Base-by-base conservation (phyloP, 2,888 invertebrate genomes). In the Chymomyza fuscimana region DNA sequence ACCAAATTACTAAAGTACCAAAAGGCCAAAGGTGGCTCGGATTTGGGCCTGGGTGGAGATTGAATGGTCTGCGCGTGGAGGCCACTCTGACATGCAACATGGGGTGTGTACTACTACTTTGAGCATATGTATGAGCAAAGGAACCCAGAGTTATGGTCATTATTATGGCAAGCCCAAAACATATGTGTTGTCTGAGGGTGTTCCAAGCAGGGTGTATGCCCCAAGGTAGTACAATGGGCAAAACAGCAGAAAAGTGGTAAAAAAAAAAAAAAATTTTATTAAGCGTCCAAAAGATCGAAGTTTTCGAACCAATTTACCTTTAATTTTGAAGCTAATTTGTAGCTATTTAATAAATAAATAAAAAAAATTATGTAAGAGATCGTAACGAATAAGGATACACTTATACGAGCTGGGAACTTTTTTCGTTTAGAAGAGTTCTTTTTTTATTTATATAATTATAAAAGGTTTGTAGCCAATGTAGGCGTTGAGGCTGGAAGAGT, bases 1-100 rank as follows among this genome's bases (percentile, higher is more conserved):
- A 74, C 40, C 73, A 77, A 81, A 84, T 81, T 80, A 78, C 74
- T 68, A 74, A 75, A 82, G 82, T 81, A 84, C 77, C 80, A 82
- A 82, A 78, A 76, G 76, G 72, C 82, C 79, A 78, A 79, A 73
- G 69, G 67, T 54, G 59, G 40, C 40, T 46, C 4, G 40, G 16
- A 54, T 54, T 54, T 22, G 54, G 15, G 5, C 5, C 15, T 54
- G 19, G 54, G 19, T 15, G n/a, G 6, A n/a, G 15, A 10, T 6
- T 12, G 40, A 10, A 4, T 46, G 40, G 12, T 46, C 12, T 4
- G 40, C 29, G 61, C 2, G 22, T n/a, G 16, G 52, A n/a, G 59
- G 50, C 65, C 61, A 73, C 73, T 15, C 74, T 74, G 70, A 74
- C 74, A 74, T 74, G 74, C 74, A 74, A 74, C 74, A 60, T 58